Evolutionary conservation across 2,113 vertebrate genomes (phyloP), one percentile per base, ranked within the genome.

Genomic region (Rhea americana): DNA sequence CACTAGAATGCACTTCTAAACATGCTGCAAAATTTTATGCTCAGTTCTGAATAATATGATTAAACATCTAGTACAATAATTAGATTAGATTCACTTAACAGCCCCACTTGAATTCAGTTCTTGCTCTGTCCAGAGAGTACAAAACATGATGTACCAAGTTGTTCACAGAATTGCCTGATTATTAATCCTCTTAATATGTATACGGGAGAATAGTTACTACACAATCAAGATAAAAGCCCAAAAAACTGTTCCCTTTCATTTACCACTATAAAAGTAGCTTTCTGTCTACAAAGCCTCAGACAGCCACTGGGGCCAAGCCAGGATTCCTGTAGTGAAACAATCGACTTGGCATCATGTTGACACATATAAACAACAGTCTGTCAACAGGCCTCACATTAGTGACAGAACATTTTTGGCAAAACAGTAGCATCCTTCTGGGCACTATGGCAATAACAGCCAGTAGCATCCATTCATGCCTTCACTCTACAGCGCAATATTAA

Each of bases 311-410:
- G 98, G 97, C 97, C 94, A 96, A 96, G 98, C 98, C 98, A 98
- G 98, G 94, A 98, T 97, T 97, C 98, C 97, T 56, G 95, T 96
- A 97, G 97, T 93, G 97, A 97, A 97, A 98, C 97, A 98, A 98
- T 97, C 95, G 94, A 96, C 97, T 98, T 97, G 97, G 98, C 98
- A 98, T 98, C 98, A 97, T 95, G 98, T 97, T 98, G 98, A 98
- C 98, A 98, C 91, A 93, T 96, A 97, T 96, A 98, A 98, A 97
- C 97, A 98, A 97, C 97, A 97, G 98, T 98, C 98, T 98, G 98
- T 98, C 98, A 98, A 98, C 98, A 98, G 98, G 98, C 97, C 97
- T 98, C 98, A 98, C 97, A 99, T 98, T 98, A 98, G 98, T 98
- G 98, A 98, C 98, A 98, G 98, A 98, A 97, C 96, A 96, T 97